These are phyloP conservation scores for Grallaria varia DNA, from an alignment of 2,113 vertebrate genomes.

Conservation along the genomic window DNA sequence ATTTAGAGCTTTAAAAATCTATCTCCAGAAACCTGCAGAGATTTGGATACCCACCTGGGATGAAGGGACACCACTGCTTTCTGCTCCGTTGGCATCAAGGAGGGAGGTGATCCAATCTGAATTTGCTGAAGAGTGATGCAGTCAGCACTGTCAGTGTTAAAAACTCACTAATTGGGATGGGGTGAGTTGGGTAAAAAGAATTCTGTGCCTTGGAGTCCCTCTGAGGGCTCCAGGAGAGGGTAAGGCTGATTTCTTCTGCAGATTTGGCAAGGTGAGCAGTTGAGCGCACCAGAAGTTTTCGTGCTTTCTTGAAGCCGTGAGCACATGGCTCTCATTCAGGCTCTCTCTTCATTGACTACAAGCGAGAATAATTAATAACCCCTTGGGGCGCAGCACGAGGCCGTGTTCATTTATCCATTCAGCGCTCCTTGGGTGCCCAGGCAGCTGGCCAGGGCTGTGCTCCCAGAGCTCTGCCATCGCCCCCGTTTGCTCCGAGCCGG, in stretches of 20 bases:
- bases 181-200: background rate
- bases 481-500: background rate
- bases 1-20: background rate
- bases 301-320: background rate
- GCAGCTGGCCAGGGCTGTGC: background rate
- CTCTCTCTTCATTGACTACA: background rate
- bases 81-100: background rate
- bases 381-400: background rate
- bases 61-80: fast-evolving
- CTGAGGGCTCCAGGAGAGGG: background rate
- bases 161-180: background rate
- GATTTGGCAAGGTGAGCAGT: background rate
- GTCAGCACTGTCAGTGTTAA: background rate
- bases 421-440: fast-evolving
- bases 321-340: constrained; percentile 12
- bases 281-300: background rate
- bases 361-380: background rate
- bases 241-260: background rate
- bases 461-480: background rate
- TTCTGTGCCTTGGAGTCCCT: background rate
- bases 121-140: background rate
- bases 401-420: background rate
- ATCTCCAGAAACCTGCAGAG: background rate
- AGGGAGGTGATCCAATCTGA: background rate
- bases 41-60: background rate